Conservation (phyloP, 2,797 vertebrate genomes). For the Cygnus olor region DNA sequence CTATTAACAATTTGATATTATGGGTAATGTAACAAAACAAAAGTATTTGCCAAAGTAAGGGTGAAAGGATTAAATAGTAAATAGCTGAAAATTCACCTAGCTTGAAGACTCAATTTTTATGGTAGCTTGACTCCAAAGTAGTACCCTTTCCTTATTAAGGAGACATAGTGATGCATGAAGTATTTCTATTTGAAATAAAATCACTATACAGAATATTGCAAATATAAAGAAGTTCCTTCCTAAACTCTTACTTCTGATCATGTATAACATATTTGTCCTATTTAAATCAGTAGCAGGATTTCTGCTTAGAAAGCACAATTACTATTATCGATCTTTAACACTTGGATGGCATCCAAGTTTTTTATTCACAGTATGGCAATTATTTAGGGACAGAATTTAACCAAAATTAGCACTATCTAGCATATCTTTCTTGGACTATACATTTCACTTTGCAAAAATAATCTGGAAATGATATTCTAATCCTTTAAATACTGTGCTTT, state of each 20-base stretch:
- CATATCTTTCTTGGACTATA: background rate
- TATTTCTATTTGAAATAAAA: background rate
- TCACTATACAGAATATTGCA: background rate
- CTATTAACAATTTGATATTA: background rate
- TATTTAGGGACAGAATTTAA: background rate
- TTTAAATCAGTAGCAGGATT: background rate
- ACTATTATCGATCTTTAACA: background rate
- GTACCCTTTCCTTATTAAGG: background rate
- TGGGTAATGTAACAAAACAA: background rate
- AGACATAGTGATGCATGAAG: background rate
- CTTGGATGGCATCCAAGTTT: background rate
- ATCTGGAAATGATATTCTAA: conserved; percentile 13
- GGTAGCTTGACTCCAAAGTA: background rate
- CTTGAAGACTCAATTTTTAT: background rate
- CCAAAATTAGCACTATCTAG: background rate
- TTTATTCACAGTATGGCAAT: background rate
- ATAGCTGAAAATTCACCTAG: background rate
- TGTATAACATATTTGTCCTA: background rate
- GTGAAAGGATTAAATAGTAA: background rate
- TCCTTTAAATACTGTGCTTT: conserved; percentile 34
- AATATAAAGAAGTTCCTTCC: background rate
- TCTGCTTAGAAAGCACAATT: background rate
- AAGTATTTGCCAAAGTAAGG: background rate
- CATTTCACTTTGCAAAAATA: background rate
- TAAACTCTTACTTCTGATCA: background rate